These are phyloP conservation scores for Diadophis punctatus DNA, from an alignment of 2,113 vertebrate species.

Conservation along the genomic window DNA sequence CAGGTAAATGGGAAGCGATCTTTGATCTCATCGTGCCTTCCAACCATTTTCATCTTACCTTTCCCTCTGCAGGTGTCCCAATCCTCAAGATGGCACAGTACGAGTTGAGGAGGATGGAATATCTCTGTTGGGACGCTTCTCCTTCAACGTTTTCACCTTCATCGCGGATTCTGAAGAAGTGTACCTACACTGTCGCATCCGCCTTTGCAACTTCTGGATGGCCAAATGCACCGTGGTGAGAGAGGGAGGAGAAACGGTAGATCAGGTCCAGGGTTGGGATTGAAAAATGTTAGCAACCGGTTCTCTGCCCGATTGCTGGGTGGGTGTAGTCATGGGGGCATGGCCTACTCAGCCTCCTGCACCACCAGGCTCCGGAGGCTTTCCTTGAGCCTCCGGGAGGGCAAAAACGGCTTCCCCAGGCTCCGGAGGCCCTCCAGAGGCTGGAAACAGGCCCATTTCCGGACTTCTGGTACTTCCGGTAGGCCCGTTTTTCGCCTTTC, in stretches of 20 bases:
- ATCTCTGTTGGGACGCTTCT: slow-evolving; percentile 62
- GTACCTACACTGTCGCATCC: slow-evolving; percentile 65
- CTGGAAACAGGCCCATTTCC: too few species aligned
- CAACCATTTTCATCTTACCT: too few species aligned
- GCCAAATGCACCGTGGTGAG: slow-evolving; percentile 55
- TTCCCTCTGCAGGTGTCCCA: slow-evolving; percentile 62
- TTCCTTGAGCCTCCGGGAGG: too few species aligned
- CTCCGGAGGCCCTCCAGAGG: too few species aligned
- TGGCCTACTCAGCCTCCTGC: too few species aligned
- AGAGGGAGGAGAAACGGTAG: not conserved
- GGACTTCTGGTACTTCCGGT: too few species aligned
- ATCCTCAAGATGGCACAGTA: slow-evolving; percentile 54
- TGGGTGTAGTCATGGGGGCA: too few species aligned
- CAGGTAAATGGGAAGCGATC: not conserved
- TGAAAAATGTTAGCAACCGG: too few species aligned
- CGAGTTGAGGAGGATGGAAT: slow-evolving; percentile 57
- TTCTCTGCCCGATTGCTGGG: too few species aligned
- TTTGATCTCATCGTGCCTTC: not conserved
- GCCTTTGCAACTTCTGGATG: slow-evolving; percentile 55
- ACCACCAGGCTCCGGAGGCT: too few species aligned
- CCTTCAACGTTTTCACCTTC: slow-evolving; percentile 68
- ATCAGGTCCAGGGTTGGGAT: not conserved
- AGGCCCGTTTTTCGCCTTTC: too few species aligned
- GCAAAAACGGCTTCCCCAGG: too few species aligned
- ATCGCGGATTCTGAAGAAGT: slow-evolving; percentile 38